Evolutionary conservation across 2,888 invertebrate species (phyloP), one percentile per base, ranked within the genome.

Genomic region (Acanthosepion pharaonis): DNA sequence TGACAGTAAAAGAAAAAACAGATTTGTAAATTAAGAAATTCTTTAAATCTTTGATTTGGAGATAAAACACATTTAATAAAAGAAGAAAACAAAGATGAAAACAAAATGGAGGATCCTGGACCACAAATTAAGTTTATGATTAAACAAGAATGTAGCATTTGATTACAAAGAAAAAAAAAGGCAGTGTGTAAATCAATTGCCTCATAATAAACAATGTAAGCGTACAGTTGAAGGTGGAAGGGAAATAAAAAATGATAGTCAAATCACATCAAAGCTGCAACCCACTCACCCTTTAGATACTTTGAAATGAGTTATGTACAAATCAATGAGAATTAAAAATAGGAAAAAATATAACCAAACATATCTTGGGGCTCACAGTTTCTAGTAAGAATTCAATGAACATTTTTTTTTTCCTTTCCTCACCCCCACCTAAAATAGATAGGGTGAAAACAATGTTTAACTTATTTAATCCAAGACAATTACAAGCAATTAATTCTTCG

Each of bases 61-160:
- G 59, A 59, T 59, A 59, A 59, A 59, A 59, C 59, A 23, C 23
- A 23, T 59, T 59, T 59, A 20, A 55, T 55, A 55, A 55, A 55
- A 18, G 18, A 55, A 55, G 9, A 55, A 53, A 53, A 53, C 9
- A 15, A 15, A 53, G 51, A 11, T 15, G 11, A 18, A 78, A 78
- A 78, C 78, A 78, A 78, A 78, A 78, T 78, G n/a, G 78, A n/a
- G 78, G 78, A n/a, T 78, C 78, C n/a, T 33, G n/a, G 78, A 33
- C 78, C 78, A 78, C 78, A 78, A 78, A 78, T 78, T 78, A 78
- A 78, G 78, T 78, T 78, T 78, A 78, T 33, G 78, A 78, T 78
- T 33, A 78, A 78, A n/a, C 78, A 78, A 78, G 78, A 78, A 78
- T 78, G 78, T 18, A 78, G 78, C n/a, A 78, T 78, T 78, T 78